These are phyloP conservation scores for Adelognathus sp. DNA, from an alignment of 2,888 invertebrate genomes.

Conservation along the genomic window DNA sequence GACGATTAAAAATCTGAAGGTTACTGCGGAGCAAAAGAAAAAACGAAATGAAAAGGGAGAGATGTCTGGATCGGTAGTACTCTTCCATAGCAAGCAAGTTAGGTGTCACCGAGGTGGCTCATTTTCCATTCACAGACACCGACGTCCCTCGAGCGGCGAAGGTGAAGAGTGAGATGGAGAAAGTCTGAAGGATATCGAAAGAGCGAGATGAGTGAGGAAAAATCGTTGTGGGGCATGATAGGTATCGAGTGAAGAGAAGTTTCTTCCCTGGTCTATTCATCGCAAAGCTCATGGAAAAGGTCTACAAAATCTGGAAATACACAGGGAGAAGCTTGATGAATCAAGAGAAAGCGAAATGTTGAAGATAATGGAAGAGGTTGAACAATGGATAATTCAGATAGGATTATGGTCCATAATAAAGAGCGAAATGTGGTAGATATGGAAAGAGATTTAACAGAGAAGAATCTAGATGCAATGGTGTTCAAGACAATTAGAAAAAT, in stretches of 20 bases:
- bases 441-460: too few species aligned
- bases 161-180: constrained; percentile 32
- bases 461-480: too few species aligned
- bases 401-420: too few species aligned
- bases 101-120: constrained; percentile 73
- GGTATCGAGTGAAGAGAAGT: constrained; percentile 2
- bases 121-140: constrained; percentile 72
- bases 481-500: too few species aligned
- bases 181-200: constrained; percentile 10
- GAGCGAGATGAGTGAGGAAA: constrained; percentile 21
- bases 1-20: constrained; percentile 7
- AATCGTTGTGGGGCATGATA: not conserved
- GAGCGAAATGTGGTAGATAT: too few species aligned
- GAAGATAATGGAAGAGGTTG: too few species aligned
- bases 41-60: constrained; percentile 22
- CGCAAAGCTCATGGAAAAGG: too few species aligned
- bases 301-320: too few species aligned
- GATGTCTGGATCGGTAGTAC: constrained; percentile 48
- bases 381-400: too few species aligned
- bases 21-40: constrained; percentile 29
- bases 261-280: too few species aligned
- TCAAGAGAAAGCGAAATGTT: too few species aligned
- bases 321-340: too few species aligned
- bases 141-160: constrained; percentile 47
- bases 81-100: constrained; percentile 62